Percentiles rank a stretch among this genome's conserved stretches.
Evolutionary conservation across 2,113 vertebrate species (phyloP).

Genomic region (Eolophus roseicapilla): DNA sequence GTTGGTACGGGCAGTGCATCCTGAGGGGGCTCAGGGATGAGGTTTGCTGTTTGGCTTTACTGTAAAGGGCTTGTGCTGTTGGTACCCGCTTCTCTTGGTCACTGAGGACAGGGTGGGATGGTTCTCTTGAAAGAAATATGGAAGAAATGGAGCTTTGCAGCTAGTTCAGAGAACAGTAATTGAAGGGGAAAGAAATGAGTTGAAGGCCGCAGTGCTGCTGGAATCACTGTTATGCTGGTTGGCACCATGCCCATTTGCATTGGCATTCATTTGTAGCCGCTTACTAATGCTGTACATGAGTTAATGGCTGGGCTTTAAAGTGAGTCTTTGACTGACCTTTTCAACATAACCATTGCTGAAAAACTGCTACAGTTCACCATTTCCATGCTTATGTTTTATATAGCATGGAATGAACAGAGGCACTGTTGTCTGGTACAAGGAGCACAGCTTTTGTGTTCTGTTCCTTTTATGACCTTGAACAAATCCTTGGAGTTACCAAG

Average conservation of each 20-base stretch:
- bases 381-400: not conserved
- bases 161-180: too few species aligned
- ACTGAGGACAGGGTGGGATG: not conserved
- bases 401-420: not conserved
- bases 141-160: not conserved
- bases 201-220: rapidly evolving
- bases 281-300: rapidly evolving
- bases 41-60: not conserved
- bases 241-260: not conserved
- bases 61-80: not conserved
- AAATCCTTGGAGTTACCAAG: not conserved
- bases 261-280: not conserved
- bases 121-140: not conserved
- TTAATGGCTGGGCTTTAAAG: not conserved
- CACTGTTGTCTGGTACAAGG: not conserved
- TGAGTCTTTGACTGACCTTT: not conserved
- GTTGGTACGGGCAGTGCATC: rapidly evolving
- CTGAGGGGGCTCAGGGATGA: not conserved
- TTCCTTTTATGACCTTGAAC: not conserved
- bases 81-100: not conserved
- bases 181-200: not conserved
- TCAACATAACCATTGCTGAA: not conserved
- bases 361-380: not conserved
- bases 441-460: not conserved
- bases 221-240: not conserved